Evolutionary conservation across 2,888 invertebrate genomes (phyloP).

Genomic region (Therioaphis trifolii): DNA sequence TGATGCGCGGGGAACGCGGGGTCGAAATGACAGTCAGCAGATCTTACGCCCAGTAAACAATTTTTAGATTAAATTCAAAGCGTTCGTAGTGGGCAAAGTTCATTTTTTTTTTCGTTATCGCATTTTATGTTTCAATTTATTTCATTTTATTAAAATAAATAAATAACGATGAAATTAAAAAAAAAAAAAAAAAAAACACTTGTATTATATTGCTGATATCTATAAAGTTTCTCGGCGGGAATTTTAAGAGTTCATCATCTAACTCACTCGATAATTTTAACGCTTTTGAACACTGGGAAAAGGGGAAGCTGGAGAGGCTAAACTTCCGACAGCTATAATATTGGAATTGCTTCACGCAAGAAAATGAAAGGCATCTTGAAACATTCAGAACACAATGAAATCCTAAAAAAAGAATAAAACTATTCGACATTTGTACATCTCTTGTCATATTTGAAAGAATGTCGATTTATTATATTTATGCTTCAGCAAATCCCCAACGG

Average conservation of each 20-base stretch:
- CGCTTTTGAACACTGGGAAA: constrained; percentile 36
- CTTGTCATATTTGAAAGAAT: neutral
- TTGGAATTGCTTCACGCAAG: constrained; percentile 36
- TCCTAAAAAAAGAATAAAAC: constrained; percentile 26
- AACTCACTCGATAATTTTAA: constrained; percentile 50
- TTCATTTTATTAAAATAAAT: constrained; percentile 24
- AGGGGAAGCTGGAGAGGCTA: neutral
- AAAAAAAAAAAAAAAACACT: neutral
- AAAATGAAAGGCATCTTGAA: constrained; percentile 40
- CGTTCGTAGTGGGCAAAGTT: neutral
- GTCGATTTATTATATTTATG: constrained; percentile 45
- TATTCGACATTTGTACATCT: constrained; percentile 16
- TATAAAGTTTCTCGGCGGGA: constrained; percentile 38
- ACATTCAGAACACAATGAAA: constrained; percentile 53
- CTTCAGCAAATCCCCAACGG: neutral
- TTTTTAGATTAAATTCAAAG: neutral
- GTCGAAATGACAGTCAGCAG: neutral
- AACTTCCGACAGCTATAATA: constrained; percentile 41
- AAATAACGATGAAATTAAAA: too few relatives aligned
- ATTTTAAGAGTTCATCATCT: constrained; percentile 56
- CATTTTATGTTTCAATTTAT: constrained; percentile 26
- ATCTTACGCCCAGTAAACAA: neutral
- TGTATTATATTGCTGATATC: constrained; percentile 32
- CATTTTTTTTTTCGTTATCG: neutral
- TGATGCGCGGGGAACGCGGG: neutral